Conservation (phyloP, 1,140 invertebrate species). For the Drosophila suzukii region DNA sequence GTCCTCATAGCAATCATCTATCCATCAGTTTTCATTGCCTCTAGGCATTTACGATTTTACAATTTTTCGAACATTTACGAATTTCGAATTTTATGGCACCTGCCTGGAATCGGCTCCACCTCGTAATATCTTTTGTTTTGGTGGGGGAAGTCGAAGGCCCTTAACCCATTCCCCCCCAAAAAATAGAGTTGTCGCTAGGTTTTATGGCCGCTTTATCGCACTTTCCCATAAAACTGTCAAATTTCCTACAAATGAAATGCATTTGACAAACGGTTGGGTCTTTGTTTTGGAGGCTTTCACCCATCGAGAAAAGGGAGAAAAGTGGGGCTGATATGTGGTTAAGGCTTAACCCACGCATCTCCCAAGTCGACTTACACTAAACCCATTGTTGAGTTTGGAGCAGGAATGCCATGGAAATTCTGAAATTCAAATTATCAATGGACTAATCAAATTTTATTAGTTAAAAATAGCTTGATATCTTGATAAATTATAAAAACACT, state of each 20-base stretch:
- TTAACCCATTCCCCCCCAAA: background rate
- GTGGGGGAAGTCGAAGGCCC: background rate
- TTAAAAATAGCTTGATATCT: too few species aligned
- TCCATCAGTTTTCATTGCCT: constrained; percentile 34
- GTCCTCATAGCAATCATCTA: constrained; percentile 8
- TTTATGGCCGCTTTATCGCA: constrained; percentile 47
- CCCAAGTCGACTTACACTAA: constrained; percentile 2
- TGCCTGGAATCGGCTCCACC: constrained; percentile 30
- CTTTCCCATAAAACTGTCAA: constrained; percentile 50
- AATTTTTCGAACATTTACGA: constrained; percentile 17
- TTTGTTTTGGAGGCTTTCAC: constrained; percentile 17
- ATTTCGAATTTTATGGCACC: constrained; percentile 46
- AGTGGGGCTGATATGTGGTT: constrained; percentile 4
- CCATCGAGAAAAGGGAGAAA: background rate
- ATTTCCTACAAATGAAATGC: constrained; percentile 53
- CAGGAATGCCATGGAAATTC: background rate
- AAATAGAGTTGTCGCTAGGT: constrained; percentile 50
- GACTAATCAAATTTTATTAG: background rate
- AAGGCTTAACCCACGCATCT: constrained; percentile 28
- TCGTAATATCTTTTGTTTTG: constrained; percentile 29
- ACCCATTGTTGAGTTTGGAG: constrained; percentile 12
- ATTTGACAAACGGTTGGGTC: constrained; percentile 45
- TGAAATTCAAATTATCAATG: background rate
- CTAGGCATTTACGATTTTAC: constrained; percentile 39
- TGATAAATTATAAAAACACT: too few species aligned